Percentiles rank a stretch among this genome's conserved stretches.
phyloP scores from a whole-genome alignment of 2,113 vertebrate genomes.

The Xerus inauris region DNA sequence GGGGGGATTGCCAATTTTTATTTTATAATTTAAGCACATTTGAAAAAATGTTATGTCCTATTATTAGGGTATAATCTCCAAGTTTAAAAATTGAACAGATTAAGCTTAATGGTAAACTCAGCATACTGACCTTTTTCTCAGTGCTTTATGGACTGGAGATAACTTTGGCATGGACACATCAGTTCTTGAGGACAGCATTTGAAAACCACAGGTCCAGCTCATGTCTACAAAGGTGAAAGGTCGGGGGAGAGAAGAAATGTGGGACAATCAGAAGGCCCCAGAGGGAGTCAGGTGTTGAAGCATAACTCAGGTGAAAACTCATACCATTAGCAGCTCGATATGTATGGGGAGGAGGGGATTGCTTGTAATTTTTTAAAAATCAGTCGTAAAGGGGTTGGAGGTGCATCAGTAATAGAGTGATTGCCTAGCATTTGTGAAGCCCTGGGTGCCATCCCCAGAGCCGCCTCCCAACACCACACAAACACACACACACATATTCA shows the following conservation, averaged over 20 bases:
- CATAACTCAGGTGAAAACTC: neutral
- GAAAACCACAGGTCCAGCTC: neutral
- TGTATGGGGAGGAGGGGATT: neutral
- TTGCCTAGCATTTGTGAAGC: neutral
- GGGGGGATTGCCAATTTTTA: neutral
- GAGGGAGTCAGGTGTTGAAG: neutral
- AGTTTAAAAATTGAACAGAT: slow-evolving; percentile 36
- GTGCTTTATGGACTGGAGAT: neutral
- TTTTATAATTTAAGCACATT: slow-evolving; percentile 43
- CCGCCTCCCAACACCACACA: neutral
- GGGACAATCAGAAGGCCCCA: neutral
- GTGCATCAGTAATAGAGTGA: neutral
- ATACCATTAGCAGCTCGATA: neutral
- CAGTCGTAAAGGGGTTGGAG: neutral
- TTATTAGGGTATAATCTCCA: neutral
- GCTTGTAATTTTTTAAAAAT: neutral
- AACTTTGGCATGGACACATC: neutral
- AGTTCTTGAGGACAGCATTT: neutral
- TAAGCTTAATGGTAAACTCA: slow-evolving; percentile 15
- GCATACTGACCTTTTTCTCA: neutral
- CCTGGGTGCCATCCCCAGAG: neutral
- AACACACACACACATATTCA: neutral
- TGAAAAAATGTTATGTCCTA: neutral
- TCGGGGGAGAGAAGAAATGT: neutral
- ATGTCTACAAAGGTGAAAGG: neutral